Base-by-base conservation (phyloP, 2,797 vertebrate species). In the Eidolon dupreanum region DNA sequence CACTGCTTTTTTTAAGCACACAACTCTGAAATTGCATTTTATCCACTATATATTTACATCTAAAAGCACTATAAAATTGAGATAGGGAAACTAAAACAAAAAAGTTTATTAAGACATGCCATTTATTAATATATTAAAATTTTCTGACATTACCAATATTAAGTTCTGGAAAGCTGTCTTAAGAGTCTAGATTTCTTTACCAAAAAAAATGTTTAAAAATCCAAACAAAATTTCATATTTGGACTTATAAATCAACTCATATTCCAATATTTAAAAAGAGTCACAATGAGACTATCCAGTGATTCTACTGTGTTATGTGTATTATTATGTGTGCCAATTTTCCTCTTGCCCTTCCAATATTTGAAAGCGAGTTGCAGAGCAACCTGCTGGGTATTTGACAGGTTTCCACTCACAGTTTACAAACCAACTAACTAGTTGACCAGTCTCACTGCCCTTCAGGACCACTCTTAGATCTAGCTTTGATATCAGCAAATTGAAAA, bases 11-110 rank as follows among this genome's bases (percentile, higher is more conserved):
- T 97, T 98, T 98, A 97, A 98, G 97, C 96, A 98, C 89, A 97
- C 96, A 98, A 98, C 93, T 98, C 95, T 98, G 57, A 98, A 98
- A 98, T 97, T 98, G 95, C 96, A 97, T 98, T 98, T 97, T 92
- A 90, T 57, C 41, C n/a, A 28, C 33, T 97, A 95, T 89, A 98
- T 98, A 97, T 98, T 98, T 98, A 98, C 90, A 98, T 98, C 96
- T 98, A 97, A 98, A 98, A 98, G 97, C 97, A 98, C 97, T 98
- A 98, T 98, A 98, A 98, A 97, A 97, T 71, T 97, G 98, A 97
- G 97, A 61, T 97, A 95, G 83, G 93, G 94, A 97, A 97, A 93
- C 5, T 97, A 90, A 97, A 97, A 9, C 41, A 68, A 71, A 81
- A 70, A 63, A 82, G 71, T 28, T 94, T 61, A 90, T 86, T 93